These are phyloP conservation scores for Podotricha telesiphe DNA, from an alignment of 2,888 invertebrate genomes.

Conservation along the genomic window DNA sequence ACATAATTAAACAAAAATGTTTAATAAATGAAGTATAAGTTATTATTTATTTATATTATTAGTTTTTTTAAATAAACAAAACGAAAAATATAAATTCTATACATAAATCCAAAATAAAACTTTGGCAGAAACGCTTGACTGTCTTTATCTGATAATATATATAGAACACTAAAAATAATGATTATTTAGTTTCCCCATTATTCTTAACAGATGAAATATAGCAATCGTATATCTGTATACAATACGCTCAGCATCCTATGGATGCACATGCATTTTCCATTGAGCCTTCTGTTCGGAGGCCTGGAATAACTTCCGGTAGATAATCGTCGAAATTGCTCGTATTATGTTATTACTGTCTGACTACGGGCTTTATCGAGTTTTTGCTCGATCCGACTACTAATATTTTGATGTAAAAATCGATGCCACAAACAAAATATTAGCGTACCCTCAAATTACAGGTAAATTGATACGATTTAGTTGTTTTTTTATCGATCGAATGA, in stretches of 20 bases:
- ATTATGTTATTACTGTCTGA: conserved; percentile 73
- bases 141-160: too few relatives aligned
- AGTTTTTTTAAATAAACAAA: too few relatives aligned
- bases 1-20: too few relatives aligned
- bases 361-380: conserved; percentile 73
- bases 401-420: conserved; percentile 18
- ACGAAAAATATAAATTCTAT: too few relatives aligned
- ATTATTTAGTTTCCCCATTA: too few relatives aligned
- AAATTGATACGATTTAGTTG: conserved; percentile 4
- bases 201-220: too few relatives aligned
- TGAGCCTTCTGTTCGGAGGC: conserved; percentile 16
- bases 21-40: too few relatives aligned
- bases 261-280: not conserved
- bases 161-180: too few relatives aligned
- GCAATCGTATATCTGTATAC: not conserved
- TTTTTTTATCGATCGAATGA: not conserved
- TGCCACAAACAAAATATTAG: not conserved
- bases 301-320: conserved; percentile 64
- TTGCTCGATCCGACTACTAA: conserved; percentile 51
- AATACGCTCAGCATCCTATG: too few relatives aligned
- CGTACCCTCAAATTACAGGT: conserved; percentile 3
- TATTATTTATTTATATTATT: too few relatives aligned
- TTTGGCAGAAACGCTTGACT: too few relatives aligned
- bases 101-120: too few relatives aligned
- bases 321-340: conserved; percentile 56